Conservation (phyloP, 2,888 invertebrate species). For the Osedax fenrisi region DNA sequence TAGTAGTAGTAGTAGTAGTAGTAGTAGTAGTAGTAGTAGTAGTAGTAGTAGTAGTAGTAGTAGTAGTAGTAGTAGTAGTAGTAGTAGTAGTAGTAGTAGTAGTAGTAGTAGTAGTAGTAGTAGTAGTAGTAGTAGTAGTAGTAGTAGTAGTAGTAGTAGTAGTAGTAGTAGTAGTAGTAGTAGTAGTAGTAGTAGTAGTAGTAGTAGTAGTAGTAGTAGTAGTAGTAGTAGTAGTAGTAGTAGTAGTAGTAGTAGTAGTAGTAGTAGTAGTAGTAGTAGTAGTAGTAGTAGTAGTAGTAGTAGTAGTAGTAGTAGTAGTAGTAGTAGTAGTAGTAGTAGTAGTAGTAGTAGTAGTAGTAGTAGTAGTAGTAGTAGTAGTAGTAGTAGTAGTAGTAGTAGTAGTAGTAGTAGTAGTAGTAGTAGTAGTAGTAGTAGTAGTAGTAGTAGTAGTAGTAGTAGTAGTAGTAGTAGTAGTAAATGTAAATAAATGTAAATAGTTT, state of each 20-base stretch:
- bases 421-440: slow-evolving; percentile 10
- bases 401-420: slow-evolving; percentile 7
- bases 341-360: slow-evolving; percentile 10
- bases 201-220: slow-evolving; percentile 4
- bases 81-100: slow-evolving; percentile 7
- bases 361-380: slow-evolving; percentile 10
- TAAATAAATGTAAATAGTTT: too few species aligned
- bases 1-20: neutral
- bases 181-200: slow-evolving; percentile 4
- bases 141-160: slow-evolving; percentile 4
- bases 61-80: slow-evolving; percentile 7
- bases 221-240: slow-evolving; percentile 10
- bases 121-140: slow-evolving; percentile 4
- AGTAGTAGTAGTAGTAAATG: too few species aligned
- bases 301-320: slow-evolving; percentile 10
- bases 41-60: slow-evolving; percentile 10
- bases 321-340: slow-evolving; percentile 4
- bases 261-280: slow-evolving; percentile 7
- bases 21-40: neutral
- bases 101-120: slow-evolving; percentile 10
- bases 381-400: slow-evolving; percentile 7
- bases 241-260: slow-evolving; percentile 10
- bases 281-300: slow-evolving; percentile 7
- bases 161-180: slow-evolving; percentile 7
- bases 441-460: slow-evolving; percentile 10